Base-by-base conservation (phyloP, 1,140 invertebrate species). In the Macrosteles quadrilineatus region DNA sequence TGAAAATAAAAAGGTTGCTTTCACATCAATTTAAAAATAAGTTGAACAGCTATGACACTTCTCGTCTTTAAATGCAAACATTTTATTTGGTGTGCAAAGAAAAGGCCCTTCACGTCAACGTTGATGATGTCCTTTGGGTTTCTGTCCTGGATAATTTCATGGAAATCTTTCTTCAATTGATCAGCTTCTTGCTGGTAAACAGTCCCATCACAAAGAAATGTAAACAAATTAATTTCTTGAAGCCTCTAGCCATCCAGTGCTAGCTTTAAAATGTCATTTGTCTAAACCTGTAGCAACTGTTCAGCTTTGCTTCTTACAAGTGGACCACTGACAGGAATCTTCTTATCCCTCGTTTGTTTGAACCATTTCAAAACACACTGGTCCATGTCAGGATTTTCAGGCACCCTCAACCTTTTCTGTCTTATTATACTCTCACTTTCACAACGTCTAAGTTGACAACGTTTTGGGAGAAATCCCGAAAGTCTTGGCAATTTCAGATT, bases 331-430 rank as follows among this genome's bases (percentile, higher is more conserved):
- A 64, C 31, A 11, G 62, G 29, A 64, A 64, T 36, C 14, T 36
- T 64, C 21, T 64, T 64, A 27, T 64, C 29, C 23, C 31, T 17
- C 19, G 29, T 27, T 40, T 64, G 62, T 19, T 53, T 71, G 31
- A 73, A 73, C 32, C 45, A 68, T 30, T 69, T 72, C 43, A 70
- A 65, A 66, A 69, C 23, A 50, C 36, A 67, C 53, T 74, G 25
- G 31, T 64, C 62, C 19, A 64, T 30, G 36, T 64, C 62, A 14
- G 31, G 62, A 23, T 64, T 36, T 9, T 31, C 19, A 14, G 31
- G 62, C n/a, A 2, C 62, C 36, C 19, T 31, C 36, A 36, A 32
- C 19, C 62, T 31, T 64, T 64, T 64, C 1, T n/a, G 19, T 2
- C 27, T 23, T 59, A 23, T 59, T 25, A n/a, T n/a, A 53, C 23